Evolutionary conservation across 2,797 vertebrate species (phyloP), one percentile per base, ranked within the genome.

Genomic region (Poecilia gillii): DNA sequence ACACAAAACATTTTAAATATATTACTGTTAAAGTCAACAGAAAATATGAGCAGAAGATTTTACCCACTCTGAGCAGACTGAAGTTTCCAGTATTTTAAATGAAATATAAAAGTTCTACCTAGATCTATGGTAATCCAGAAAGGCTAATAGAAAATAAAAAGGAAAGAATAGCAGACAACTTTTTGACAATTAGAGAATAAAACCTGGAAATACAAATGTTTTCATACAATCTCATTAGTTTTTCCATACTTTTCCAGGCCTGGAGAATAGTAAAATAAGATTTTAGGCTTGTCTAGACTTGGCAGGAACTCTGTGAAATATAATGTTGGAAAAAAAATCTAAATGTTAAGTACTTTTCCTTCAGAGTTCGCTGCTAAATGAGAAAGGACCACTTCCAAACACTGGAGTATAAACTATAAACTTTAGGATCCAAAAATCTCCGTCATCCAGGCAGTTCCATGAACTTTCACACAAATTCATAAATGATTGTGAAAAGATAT

Each of bases 401-500:
- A 66, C 33, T 57, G 53, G 53, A 28, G n/a, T 13, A 28, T 39
- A 23, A 66, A 18, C 18, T 84, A 78, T 13, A 77, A 66, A 8
- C 18, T 53, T 18, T 36, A 33, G 45, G 72, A 78, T 79, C 84
- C 87, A 80, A 85, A 70, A 79, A 85, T 66, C 71, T 81, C 12
- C 13, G 71, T 59, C 51, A 33, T 13, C 23, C 49, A 51, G 76
- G 72, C 79, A 68, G 71, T 70, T 66, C 45, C 59, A 86, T 78
- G 13, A 73, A 82, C 84, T 45, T 75, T 73, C 75, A 81, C 4
- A 77, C 57, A 86, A 76, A 90, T 66, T 80, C n/a, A 7, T 72
- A 41, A 55, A 75, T 9, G 88, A 91, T 78, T 88, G 80, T 81
- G 28, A 75, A 93, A 92, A 91, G 90, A 90, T 80, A 90, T 79